Conservation (phyloP, 1,140 invertebrate species). For the Parapsyche elsis region DNA sequence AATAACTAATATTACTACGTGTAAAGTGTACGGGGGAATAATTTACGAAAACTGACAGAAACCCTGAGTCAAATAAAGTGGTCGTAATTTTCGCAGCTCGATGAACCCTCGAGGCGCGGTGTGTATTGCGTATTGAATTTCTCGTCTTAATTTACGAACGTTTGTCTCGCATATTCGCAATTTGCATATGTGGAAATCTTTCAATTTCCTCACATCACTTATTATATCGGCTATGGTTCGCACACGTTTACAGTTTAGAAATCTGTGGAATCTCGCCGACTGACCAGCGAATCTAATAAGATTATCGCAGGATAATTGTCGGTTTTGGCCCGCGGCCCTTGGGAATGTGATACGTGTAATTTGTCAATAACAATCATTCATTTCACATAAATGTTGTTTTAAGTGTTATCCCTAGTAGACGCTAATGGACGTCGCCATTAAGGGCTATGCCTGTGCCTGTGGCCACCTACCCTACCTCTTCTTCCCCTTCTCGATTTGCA, state of each 20-base stretch:
- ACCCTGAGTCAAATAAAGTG: too few relatives aligned
- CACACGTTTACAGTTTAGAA: background rate
- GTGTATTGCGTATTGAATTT: background rate
- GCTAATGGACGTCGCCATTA: slow-evolving; percentile 53
- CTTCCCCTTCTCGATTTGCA: background rate
- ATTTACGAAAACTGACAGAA: too few relatives aligned
- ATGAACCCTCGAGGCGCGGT: background rate
- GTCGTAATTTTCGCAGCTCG: slow-evolving; percentile 2
- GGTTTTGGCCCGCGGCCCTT: slow-evolving; percentile 3
- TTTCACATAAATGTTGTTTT: slow-evolving; percentile 56
- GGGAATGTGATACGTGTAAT: slow-evolving; percentile 50
- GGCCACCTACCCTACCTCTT: background rate
- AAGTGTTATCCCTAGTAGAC: slow-evolving; percentile 50
- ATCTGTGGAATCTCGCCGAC: background rate
- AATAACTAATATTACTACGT: too few relatives aligned
- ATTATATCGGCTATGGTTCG: background rate
- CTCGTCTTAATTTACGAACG: slow-evolving; percentile 13
- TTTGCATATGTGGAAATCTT: background rate
- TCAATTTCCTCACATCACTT: too few relatives aligned
- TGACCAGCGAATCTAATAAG: slow-evolving; percentile 50
- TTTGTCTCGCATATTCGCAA: background rate
- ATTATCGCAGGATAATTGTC: slow-evolving; percentile 52
- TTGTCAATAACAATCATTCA: slow-evolving; percentile 57
- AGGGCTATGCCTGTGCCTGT: slow-evolving; percentile 50
- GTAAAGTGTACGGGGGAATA: too few relatives aligned